Conservation (phyloP, 1,140 invertebrate species). For the Hestina assimilis region DNA sequence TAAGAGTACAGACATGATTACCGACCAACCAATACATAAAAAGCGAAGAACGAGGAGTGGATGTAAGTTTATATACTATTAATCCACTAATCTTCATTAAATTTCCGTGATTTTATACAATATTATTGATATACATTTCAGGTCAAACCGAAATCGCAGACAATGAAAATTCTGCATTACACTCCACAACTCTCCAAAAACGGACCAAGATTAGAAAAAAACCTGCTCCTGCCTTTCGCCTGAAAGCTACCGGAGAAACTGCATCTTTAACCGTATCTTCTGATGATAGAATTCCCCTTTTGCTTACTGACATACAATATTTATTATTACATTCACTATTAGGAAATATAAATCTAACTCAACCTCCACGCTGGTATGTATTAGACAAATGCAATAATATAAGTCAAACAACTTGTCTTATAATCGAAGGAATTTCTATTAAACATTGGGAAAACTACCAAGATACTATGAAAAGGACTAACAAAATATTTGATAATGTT, state of each 20-base stretch:
- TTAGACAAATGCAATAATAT: conserved; percentile 86
- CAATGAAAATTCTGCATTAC: neutral
- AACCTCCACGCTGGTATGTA: conserved; percentile 87
- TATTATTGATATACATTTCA: neutral
- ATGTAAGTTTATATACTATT: conserved; percentile 7
- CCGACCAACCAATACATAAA: conserved; percentile 18
- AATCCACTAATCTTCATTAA: neutral
- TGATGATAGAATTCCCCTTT: conserved; percentile 84
- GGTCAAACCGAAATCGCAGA: conserved; percentile 10
- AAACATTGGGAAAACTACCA: conserved; percentile 85
- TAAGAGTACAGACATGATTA: neutral
- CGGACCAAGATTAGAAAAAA: conserved; percentile 69
- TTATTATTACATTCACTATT: conserved; percentile 87
- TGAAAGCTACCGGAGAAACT: conserved; percentile 81
- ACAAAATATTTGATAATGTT: conserved; percentile 80
- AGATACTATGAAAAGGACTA: conserved; percentile 80
- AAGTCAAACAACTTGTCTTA: conserved; percentile 84
- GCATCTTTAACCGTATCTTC: conserved; percentile 78
- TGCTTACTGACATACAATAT: conserved; percentile 90
- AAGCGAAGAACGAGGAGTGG: conserved; percentile 13
- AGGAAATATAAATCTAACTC: conserved; percentile 83
- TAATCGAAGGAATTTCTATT: conserved; percentile 88
- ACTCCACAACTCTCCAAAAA: neutral
- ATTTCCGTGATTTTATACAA: neutral
- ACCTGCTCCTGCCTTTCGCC: conserved; percentile 79